A percentile compares a stretch with the other conserved stretches of the same genome.
phyloP scores from a whole-genome alignment of 2,888 invertebrate species.

The Nezara viridula region DNA sequence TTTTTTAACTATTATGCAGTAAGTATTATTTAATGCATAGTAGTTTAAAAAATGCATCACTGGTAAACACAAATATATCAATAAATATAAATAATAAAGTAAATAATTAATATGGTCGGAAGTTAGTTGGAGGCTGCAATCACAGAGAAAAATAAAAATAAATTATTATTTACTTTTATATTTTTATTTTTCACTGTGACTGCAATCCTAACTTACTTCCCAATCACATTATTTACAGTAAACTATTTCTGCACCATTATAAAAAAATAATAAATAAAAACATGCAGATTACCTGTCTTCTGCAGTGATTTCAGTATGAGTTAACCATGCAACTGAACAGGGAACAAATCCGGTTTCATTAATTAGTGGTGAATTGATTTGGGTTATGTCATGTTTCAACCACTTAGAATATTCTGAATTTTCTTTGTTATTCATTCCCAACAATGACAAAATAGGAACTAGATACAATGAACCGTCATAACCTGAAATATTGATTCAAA shows the following conservation, averaged over 20 bases:
- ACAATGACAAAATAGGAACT: conserved; percentile 74
- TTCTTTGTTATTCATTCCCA: conserved; percentile 70
- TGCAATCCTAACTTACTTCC: no score
- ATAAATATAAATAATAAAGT: background rate
- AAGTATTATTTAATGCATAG: background rate
- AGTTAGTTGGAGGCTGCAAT: no score
- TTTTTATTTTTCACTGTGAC: no score
- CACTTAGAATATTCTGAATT: conserved; percentile 51
- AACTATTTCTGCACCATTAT: no score
- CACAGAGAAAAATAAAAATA: no score
- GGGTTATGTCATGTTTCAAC: conserved; percentile 63
- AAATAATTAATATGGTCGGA: background rate
- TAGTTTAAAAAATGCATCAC: background rate
- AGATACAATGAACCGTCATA: conserved; percentile 75
- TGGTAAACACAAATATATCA: background rate
- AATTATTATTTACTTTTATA: no score
- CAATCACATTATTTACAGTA: no score
- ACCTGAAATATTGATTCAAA: conserved; percentile 67
- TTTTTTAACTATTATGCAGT: no score
- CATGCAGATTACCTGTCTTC: conserved; percentile 35
- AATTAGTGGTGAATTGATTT: conserved; percentile 61
- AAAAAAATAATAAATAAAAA: conserved; percentile 55
- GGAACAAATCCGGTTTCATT: conserved; percentile 62
- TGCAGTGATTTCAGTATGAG: conserved; percentile 63
- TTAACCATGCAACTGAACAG: conserved; percentile 67